Conservation (phyloP, 2,888 invertebrate genomes). For the Drosophila mulleri region DNA sequence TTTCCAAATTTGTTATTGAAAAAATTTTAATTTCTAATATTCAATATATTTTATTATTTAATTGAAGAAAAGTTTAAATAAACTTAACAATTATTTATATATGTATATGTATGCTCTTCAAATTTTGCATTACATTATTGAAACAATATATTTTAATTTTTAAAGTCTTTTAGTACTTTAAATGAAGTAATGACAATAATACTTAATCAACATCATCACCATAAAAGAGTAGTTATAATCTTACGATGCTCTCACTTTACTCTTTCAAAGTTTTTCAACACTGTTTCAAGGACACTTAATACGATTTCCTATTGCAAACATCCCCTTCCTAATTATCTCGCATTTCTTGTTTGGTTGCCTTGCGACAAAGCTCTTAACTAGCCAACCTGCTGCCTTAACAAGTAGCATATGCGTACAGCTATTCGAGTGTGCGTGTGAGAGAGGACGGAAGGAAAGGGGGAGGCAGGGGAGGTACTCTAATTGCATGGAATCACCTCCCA, state of each 20-base stretch:
- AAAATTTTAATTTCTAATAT: too few species aligned
- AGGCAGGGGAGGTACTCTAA: slow-evolving; percentile 14
- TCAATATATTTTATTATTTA: too few species aligned
- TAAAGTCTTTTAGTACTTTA: too few species aligned
- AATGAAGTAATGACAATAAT: too few species aligned
- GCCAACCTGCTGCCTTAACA: slow-evolving; percentile 43
- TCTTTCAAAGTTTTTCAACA: not conserved
- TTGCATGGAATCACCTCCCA: not conserved
- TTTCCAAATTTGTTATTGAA: too few species aligned
- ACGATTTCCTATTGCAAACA: not conserved
- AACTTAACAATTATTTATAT: too few species aligned
- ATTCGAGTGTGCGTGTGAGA: not conserved
- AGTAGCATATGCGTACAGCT: slow-evolving; percentile 43
- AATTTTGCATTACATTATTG: too few species aligned
- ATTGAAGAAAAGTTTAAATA: too few species aligned
- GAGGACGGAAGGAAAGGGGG: not conserved
- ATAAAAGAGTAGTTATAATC: not conserved
- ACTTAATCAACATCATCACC: not conserved
- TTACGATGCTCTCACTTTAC: not conserved
- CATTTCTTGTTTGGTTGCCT: slow-evolving; percentile 33
- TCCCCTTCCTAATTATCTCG: slow-evolving; percentile 22
- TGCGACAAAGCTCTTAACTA: slow-evolving; percentile 25
- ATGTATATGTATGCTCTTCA: too few species aligned
- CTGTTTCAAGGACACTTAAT: slow-evolving; percentile 1
- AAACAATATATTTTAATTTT: too few species aligned